Base-by-base conservation (phyloP, 2,113 vertebrate species). In the Odontophorus gujanensis region DNA sequence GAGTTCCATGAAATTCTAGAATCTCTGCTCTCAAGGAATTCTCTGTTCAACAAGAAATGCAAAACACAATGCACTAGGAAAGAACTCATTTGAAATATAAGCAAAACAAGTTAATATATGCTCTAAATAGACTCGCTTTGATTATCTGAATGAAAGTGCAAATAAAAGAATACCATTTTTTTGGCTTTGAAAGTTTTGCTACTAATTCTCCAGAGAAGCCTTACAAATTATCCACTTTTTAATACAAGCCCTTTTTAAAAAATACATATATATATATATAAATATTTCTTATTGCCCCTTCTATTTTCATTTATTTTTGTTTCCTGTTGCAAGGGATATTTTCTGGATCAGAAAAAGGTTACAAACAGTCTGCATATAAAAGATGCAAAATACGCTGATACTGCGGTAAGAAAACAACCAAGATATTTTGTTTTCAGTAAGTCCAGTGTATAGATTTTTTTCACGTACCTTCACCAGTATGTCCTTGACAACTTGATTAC, bases 401-500 rank as follows among this genome's bases (percentile, higher is more conserved):
- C 2, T 75, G 11, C 40, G 12, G 6, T 26, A 57, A 78, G 47
- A 93, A 94, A 92, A 67, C 8, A 58, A 9, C 66, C 3, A 40
- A 28, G 3, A 8, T 32, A 22, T 32, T 72, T 11, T 25, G 81
- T 80, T 76, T 10, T 40, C 16, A 62, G 36, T 11, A 34, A 13
- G 63, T 42, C 13, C 14, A 62, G n/a, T 30, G 84, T 74, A 28
- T 58, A 45, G 13, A 89, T 38, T 67, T 74, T 57, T 81, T 55
- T 63, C 24, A 94, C 92, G 77, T 98, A 99, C 99, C 98, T 99
- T 99, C 74, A 99, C 99, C 43, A 99, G 97, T 95, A 99, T 99
- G 82, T 99, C 99, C 96, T 99, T 99, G 59, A 99, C 99, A 55
- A 99, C 96, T 96, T 99, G 99, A 94, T 22, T 98, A 96, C 99